Conservation (phyloP, 1,140 invertebrate genomes). For the Acromyrmex heyeri region DNA sequence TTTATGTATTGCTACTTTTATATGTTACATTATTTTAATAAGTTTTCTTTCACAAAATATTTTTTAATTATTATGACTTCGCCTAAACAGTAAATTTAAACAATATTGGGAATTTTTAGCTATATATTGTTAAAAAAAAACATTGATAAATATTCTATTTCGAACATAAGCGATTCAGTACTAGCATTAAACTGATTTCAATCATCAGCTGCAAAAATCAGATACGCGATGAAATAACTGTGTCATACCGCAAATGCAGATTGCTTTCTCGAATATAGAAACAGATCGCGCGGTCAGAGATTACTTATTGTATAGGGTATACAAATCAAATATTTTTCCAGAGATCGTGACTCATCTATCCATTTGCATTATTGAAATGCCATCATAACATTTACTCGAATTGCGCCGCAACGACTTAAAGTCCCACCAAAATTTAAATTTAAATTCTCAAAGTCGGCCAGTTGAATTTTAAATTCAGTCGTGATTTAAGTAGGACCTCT, state of each 20-base stretch:
- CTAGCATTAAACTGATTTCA: conserved; percentile 34
- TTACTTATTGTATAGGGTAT: background rate
- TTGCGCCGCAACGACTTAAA: conserved; percentile 47
- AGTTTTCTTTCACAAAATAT: background rate
- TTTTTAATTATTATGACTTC: background rate
- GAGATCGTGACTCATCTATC: conserved; percentile 22
- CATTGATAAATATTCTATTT: background rate
- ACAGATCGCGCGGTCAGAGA: background rate
- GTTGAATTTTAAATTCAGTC: conserved; percentile 48
- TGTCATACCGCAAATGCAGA: conserved; percentile 19
- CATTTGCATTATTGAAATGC: conserved; percentile 51
- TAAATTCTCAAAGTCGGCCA: conserved; percentile 50
- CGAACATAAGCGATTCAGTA: background rate
- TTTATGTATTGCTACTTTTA: background rate
- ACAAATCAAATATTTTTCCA: conserved; percentile 37
- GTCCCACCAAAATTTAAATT: conserved; percentile 48
- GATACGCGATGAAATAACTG: conserved; percentile 39
- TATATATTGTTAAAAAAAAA: background rate
- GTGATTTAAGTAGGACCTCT: conserved; percentile 16
- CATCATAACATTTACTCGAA: conserved; percentile 31
- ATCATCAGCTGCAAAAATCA: conserved; percentile 14
- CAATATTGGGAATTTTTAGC: background rate
- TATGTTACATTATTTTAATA: background rate
- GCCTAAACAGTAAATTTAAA: background rate
- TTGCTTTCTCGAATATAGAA: conserved; percentile 25